Percentiles rank a stretch among this genome's conserved stretches.
Conservation (phyloP, 2,888 invertebrate genomes). For the Coleophora deauratella region DNA sequence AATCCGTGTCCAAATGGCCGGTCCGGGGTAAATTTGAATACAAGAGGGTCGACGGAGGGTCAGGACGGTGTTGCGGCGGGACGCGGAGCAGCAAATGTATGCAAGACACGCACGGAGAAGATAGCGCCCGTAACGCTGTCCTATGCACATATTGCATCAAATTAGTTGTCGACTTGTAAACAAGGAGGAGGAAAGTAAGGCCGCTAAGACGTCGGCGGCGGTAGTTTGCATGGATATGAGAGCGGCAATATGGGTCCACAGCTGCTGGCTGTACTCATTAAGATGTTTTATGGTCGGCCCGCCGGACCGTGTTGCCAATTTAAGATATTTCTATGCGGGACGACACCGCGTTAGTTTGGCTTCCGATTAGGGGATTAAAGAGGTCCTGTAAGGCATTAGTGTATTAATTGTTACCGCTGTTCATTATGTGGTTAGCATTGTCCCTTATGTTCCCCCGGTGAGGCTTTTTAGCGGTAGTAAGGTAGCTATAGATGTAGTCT, state of each 20-base stretch:
- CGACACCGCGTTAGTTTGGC: constrained; percentile 70
- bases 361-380: constrained; percentile 72
- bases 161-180: constrained; percentile 75
- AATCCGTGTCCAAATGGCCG: constrained; percentile 75
- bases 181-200: constrained; percentile 66
- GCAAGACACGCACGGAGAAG: constrained; percentile 70
- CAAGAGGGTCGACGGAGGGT: constrained; percentile 65
- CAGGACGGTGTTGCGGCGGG: constrained; percentile 38
- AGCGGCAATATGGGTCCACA: constrained; percentile 70
- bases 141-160: constrained; percentile 76
- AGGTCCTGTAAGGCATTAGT: constrained; percentile 69
- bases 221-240: constrained; percentile 76
- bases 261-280: constrained; percentile 74
- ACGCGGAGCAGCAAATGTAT: constrained; percentile 63
- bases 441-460: constrained; percentile 29
- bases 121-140: constrained; percentile 70
- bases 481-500: no score
- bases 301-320: constrained; percentile 71
- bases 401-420: constrained; percentile 58
- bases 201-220: constrained; percentile 63
- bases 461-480: constrained; percentile 15
- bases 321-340: constrained; percentile 74
- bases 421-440: constrained; percentile 61
- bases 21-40: constrained; percentile 68
- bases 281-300: constrained; percentile 74